Base-by-base conservation (phyloP, 2,888 invertebrate genomes). In the Diarsia brunnea region DNA sequence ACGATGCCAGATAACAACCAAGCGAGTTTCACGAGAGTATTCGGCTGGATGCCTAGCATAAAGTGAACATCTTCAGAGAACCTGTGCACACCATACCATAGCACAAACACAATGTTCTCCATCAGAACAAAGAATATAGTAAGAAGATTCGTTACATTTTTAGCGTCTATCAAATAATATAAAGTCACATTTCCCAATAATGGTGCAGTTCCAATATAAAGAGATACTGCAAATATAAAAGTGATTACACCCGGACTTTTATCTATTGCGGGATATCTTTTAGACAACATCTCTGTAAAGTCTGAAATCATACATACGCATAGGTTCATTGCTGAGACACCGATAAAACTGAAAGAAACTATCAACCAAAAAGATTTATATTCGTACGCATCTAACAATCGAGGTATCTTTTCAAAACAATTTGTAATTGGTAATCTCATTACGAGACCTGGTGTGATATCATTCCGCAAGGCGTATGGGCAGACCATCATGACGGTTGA, bases 1-100 rank as follows among this genome's bases (percentile, higher is more conserved):
- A 93, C 51, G 0, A 88, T 38, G 31, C 80, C 84, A 0, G 94
- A 91, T 4, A 88, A 19, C 1, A 93, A 7, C 95, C 95, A 96
- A 11, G 88, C 82, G 0, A 90, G 27, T 85, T 94, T 95, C 85
- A 95, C 92, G 49, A 77, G 93, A 24, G 78, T 86, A 31, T 90
- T 92, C 2, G 96, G 95, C 47, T 92, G 92, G 12, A 95, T 89
- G 0, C 96, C 96, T 73, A 95, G 91, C 95, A 96, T 96, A 71
- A 96, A 96, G 85, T 96, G 96, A 16, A 96, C 91, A 69, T 96
- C 96, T 89, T 96, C 96, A 0, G 92, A 91, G 87, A 96, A 95
- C 73, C 84, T 93, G 4, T 92, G 90, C 19, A 95, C 55, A 0
- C 96, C 96, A 67, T 96, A 96, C 88, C 93, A 93, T 38, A 94